Conservation (phyloP, 2,888 invertebrate genomes). For the Catonia carolina region DNA sequence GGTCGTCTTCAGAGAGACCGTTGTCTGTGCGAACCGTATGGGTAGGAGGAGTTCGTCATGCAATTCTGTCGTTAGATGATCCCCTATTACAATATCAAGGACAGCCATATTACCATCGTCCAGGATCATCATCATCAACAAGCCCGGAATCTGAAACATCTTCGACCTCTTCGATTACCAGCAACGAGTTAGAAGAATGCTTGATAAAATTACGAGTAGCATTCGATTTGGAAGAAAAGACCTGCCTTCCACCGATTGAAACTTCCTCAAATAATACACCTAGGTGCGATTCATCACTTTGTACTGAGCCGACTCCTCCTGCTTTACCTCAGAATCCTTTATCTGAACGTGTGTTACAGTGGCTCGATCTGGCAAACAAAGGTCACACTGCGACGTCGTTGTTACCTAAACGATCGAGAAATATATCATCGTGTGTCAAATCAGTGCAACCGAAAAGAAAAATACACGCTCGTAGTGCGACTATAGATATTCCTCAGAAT, state of each 20-base stretch:
- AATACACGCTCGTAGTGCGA: background rate
- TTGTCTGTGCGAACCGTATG: conserved; percentile 55
- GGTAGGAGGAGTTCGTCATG: conserved; percentile 65
- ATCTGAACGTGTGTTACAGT: conserved; percentile 68
- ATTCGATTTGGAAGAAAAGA: too few species aligned
- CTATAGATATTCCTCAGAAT: background rate
- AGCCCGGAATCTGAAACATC: too few species aligned
- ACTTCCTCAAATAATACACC: too few species aligned
- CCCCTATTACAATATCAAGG: conserved; percentile 37
- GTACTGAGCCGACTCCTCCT: too few species aligned
- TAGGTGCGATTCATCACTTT: too few species aligned
- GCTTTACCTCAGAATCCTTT: conserved; percentile 41
- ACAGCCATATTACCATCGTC: background rate
- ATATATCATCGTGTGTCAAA: too few species aligned
- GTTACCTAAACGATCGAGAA: background rate
- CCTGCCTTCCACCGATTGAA: too few species aligned
- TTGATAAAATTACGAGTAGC: too few species aligned
- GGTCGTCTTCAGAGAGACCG: conserved; percentile 53
- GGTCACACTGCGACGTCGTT: conserved; percentile 25
- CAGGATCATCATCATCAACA: background rate
- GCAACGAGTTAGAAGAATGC: too few species aligned
- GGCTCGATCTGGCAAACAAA: conserved; percentile 69
- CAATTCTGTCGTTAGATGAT: conserved; percentile 59
- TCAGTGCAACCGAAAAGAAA: background rate
- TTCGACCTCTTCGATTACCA: too few species aligned